Evolutionary conservation across 2,888 invertebrate genomes (phyloP).

Genomic region (Rotaria socialis): DNA sequence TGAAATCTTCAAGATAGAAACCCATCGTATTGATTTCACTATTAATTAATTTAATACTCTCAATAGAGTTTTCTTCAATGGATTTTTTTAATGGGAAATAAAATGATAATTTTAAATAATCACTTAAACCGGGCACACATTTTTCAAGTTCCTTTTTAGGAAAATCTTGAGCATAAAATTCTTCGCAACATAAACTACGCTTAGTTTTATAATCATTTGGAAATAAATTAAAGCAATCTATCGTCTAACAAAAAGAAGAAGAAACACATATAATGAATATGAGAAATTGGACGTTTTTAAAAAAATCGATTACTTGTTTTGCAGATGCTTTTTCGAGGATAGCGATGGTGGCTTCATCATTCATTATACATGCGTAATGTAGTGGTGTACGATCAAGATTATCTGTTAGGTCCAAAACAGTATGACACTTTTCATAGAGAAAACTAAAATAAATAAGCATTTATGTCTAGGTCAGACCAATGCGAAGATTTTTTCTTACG

Average conservation of each 20-base stretch:
- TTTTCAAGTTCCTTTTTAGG: not conserved
- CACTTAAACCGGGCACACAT: not conserved
- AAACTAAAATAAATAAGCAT: not conserved
- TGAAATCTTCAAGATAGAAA: not conserved
- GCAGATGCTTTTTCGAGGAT: not conserved
- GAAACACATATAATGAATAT: not conserved
- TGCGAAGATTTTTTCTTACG: not conserved
- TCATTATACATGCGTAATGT: conserved; percentile 43
- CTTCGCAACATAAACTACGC: not conserved
- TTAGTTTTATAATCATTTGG: not conserved
- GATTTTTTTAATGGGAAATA: conserved; percentile 3
- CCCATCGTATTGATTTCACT: not conserved
- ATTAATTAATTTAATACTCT: not conserved
- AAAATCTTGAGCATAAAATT: not conserved
- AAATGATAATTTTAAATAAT: not conserved
- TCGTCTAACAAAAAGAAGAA: not conserved
- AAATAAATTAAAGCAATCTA: not conserved
- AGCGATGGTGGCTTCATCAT: conserved; percentile 5
- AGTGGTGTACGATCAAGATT: conserved; percentile 42
- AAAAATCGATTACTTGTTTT: conserved; percentile 26
- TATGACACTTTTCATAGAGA: conserved; percentile 24
- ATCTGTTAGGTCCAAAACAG: conserved; percentile 35
- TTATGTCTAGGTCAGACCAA: not conserved
- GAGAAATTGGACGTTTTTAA: not conserved
- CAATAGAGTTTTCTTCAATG: not conserved